A percentile compares a stretch with the other conserved stretches of the same genome.
phyloP scores from a whole-genome alignment of 2,113 vertebrate genomes.

The Nycticorax nycticorax region DNA sequence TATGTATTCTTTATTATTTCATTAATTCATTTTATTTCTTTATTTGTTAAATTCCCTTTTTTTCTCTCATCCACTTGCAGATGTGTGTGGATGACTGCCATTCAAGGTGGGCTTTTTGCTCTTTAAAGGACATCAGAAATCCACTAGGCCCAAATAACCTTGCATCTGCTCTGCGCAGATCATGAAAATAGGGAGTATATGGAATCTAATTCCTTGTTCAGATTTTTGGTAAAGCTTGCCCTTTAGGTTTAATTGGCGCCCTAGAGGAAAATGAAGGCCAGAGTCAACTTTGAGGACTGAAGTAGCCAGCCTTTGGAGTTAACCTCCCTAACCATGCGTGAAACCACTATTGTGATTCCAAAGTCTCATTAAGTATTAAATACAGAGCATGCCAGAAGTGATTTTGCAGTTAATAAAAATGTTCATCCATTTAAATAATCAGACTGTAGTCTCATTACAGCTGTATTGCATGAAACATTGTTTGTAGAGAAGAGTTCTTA shows the following conservation, averaged over 20 bases:
- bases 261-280: background rate
- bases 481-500: constrained; percentile 68
- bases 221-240: background rate
- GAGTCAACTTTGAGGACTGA: background rate
- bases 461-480: constrained; percentile 61
- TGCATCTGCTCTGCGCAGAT: background rate
- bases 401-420: constrained; percentile 61
- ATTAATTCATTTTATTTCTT: background rate
- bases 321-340: background rate
- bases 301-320: constrained; percentile 12
- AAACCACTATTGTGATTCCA: constrained; percentile 10
- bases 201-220: background rate
- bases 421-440: constrained; percentile 53
- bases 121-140: background rate
- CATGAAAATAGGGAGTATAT: background rate
- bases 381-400: constrained; percentile 42
- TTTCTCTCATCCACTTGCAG: background rate
- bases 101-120: background rate
- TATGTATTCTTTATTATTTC: background rate
- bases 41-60: background rate
- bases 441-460: constrained; percentile 61
- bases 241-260: background rate
- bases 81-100: background rate
- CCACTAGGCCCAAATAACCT: background rate
- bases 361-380: constrained; percentile 39